Percentiles rank a stretch among this genome's conserved stretches.
phyloP scores from a whole-genome alignment of 2,888 invertebrate genomes.

The Phyllotreta cruciferae region DNA sequence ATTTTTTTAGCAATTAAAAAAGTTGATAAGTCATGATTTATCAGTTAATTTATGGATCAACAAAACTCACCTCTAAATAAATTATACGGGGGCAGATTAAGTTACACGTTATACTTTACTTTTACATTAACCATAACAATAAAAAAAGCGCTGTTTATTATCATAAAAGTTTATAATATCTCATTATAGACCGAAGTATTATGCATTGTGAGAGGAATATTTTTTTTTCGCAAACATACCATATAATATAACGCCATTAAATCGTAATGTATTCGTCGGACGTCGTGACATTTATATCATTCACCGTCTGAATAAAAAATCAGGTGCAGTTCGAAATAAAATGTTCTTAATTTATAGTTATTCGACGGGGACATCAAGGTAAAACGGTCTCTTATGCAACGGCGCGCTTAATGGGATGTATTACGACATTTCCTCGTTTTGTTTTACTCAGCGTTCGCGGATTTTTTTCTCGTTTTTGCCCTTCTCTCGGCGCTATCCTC shows the following conservation, averaged over 20 bases:
- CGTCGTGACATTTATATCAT: constrained; percentile 20
- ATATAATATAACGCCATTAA: constrained; percentile 14
- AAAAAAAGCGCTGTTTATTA: neutral
- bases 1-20: too few species aligned
- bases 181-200: constrained; percentile 6
- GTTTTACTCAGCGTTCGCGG: constrained; percentile 4
- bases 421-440: constrained; percentile 19
- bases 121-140: too few species aligned
- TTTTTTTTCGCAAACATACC: constrained; percentile 9
- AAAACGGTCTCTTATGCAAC: constrained; percentile 19
- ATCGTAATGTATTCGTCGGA: constrained; percentile 18
- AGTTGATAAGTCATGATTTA: too few species aligned
- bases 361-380: constrained; percentile 21
- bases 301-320: constrained; percentile 16
- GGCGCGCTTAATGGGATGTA: neutral
- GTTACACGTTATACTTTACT: too few species aligned
- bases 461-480: neutral
- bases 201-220: constrained; percentile 16
- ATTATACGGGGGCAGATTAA: too few species aligned
- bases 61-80: too few species aligned
- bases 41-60: too few species aligned
- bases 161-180: constrained; percentile 3
- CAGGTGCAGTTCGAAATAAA: constrained; percentile 18
- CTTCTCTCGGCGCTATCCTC: too few species aligned
- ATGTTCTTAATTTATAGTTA: constrained; percentile 26